Base-by-base conservation (phyloP, 2,113 vertebrate species). In the Erinaceus europaeus region DNA sequence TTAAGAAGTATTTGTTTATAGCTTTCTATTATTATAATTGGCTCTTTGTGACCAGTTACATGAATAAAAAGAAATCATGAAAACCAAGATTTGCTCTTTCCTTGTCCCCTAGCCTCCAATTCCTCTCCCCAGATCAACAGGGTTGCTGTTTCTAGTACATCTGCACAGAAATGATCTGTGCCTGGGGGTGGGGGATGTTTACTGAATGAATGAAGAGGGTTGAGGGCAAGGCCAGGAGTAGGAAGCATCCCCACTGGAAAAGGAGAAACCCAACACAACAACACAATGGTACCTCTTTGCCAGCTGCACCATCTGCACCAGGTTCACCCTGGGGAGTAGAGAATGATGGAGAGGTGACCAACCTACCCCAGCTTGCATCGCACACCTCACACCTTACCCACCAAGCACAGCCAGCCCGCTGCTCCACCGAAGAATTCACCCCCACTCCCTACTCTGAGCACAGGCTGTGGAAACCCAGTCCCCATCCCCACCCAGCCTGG, bases 201-300 rank as follows among this genome's bases (percentile, higher is more conserved):
- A 7, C 38, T 59, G 12, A 74, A 32, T 9, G 57, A 38, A 72
- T 20, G n/a, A 40, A 59, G 65, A 36, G 27, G n/a, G 21, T 13
- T 6, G 18, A 23, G 61, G 71, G 27, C 5, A 32, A 21, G 25
- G 29, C 1, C 0, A 36, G 27, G 40, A 29, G 40, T 36, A 11
- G 6, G 52, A 14, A 50, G 74, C 34, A 8, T 2, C 29, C 65
- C 57, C 7, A 1, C 8, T 25, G 64, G 40, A 36, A 25, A 29
- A 21, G 4, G 44, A 34, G 48, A 38, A 48, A 32, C 42, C 34
- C 25, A 38, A 27, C 4, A 34, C 20, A 3, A 32, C n/a, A n/a
- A n/a, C n/a, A n/a, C n/a, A n/a, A n/a, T 4, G 0, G 20, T 94
- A 99, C 98, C 96, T 99, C 98, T 98, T 99, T 99, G 75, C 98